Evolutionary conservation across 64 coral and sea anemone genomes (phyloP), one percentile per base, ranked within the genome.

Genomic region (Montipora sp.): DNA sequence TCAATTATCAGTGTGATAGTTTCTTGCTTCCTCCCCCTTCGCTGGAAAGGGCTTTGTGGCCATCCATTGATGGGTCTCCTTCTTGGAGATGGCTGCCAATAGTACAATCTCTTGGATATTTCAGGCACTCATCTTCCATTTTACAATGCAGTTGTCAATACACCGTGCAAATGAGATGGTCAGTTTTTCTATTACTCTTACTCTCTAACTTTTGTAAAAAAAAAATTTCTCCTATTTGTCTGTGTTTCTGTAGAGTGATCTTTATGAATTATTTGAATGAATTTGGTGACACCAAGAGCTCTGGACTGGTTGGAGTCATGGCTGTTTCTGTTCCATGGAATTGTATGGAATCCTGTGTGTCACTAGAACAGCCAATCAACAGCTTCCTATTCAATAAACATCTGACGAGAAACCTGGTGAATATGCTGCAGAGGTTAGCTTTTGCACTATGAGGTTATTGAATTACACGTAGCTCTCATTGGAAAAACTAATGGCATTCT

Each of bases 201-300:
- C 18, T 68, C 16, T 4, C 14, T 59, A 7, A 77, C 75, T 44
- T 77, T 5, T 53, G 11, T 24, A 22, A 12, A 6, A 44, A 4
- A 57, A 8, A 11, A 57, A 10, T 57, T 57, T 5, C 0, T 57
- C 0, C 11, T 57, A 8, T 63, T 15, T 63, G 60, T 63, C 2
- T 19, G 15, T 15, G 51, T 58, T 3, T 7, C 11, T 59, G 2
- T 36, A 97, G 95, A 21, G 93, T 98, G 96, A 98, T 98, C 15
- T 74, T 98, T 78, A 92, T 95, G 90, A 95, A 98, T 47, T 95
- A 98, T 80, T 80, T 98, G 1, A 95, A 97, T 94, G 95, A 97
- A 49, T 89, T 95, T 87, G 75, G 75, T 47, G 86, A 95, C 4
- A 68, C 77, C 9, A 90, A 98, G n/a, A 72, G 59, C 8, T 89